Conservation (phyloP, 2,113 vertebrate species). For the Carettochelys insculpta region DNA sequence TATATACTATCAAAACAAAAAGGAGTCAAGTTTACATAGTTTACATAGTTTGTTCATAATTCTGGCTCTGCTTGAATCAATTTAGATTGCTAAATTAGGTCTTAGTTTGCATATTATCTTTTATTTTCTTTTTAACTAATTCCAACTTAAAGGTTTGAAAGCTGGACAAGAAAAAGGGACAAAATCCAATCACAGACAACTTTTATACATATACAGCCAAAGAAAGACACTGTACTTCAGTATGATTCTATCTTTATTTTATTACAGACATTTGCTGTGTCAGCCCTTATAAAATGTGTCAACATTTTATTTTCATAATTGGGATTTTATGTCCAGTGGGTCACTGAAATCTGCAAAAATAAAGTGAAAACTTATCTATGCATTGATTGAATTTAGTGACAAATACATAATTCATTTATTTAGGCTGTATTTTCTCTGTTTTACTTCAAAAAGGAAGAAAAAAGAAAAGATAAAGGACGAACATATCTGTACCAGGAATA, state of each 20-base stretch:
- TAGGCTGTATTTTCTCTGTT: constrained; percentile 21
- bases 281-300: constrained; percentile 39
- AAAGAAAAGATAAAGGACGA: constrained; percentile 4
- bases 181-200: neutral
- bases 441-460: neutral
- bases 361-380: constrained; percentile 31
- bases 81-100: no score
- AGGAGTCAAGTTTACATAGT: no score
- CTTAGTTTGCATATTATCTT: no score
- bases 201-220: neutral
- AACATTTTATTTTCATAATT: constrained; percentile 35
- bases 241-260: constrained; percentile 33
- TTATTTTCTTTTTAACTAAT: no score
- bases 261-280: constrained; percentile 9
- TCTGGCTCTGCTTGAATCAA: no score
- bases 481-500: neutral
- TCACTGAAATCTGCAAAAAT: constrained; percentile 52
- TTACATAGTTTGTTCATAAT: no score
- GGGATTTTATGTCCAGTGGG: constrained; percentile 36
- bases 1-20: no score
- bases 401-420: neutral
- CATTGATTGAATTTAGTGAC: constrained; percentile 39
- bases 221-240: constrained; percentile 21
- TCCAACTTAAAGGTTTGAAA: neutral
- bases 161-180: neutral